Conservation (phyloP, 2,113 vertebrate genomes). For the Mesoclemmys tuberculata region DNA sequence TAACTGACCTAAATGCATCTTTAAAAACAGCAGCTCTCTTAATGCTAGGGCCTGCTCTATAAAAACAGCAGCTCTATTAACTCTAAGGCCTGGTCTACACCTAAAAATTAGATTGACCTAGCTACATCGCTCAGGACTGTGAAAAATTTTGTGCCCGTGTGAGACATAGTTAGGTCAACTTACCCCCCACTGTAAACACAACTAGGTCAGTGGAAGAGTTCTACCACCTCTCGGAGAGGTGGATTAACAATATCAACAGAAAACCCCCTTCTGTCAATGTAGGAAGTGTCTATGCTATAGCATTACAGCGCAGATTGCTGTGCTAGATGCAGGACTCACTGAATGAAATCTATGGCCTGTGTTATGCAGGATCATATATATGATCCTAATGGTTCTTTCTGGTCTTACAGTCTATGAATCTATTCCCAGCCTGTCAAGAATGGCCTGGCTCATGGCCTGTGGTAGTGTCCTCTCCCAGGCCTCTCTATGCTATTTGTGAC, state of each 20-base stretch:
- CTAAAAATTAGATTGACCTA: not conserved
- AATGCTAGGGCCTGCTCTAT: not conserved
- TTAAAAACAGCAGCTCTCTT: not conserved
- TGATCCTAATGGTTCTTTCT: not conserved
- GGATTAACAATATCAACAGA: not conserved
- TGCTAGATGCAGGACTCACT: not conserved
- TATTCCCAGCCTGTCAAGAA: not conserved
- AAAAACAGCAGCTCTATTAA: too few species aligned
- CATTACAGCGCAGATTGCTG: not conserved
- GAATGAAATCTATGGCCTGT: not conserved
- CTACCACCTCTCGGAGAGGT: not conserved
- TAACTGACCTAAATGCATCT: not conserved
- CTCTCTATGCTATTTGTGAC: not conserved
- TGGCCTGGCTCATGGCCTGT: not conserved
- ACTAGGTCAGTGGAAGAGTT: not conserved
- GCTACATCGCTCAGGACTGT: not conserved
- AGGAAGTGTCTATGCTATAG: not conserved
- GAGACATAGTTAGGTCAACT: not conserved
- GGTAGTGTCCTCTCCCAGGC: not conserved
- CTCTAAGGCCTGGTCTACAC: not conserved
- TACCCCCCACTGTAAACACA: not conserved
- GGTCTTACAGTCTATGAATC: not conserved
- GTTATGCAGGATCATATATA: not conserved
- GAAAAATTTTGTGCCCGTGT: not conserved
- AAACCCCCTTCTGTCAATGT: not conserved